Percentiles rank a stretch among this genome's conserved stretches.
phyloP scores from a whole-genome alignment of 2,797 vertebrate species.

The Mycteria americana region DNA sequence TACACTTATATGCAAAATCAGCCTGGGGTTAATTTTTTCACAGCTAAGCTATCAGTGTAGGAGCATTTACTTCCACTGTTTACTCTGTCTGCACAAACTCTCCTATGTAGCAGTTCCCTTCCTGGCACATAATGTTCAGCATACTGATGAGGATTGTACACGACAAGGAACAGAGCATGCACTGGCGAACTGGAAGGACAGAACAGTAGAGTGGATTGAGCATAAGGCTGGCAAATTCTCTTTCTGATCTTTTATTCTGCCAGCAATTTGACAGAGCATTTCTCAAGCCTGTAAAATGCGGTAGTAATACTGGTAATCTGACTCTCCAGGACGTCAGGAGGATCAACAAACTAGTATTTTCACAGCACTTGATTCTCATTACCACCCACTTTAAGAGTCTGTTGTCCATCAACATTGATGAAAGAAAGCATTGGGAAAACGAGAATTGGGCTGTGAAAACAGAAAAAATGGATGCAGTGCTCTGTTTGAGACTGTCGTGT shows the following conservation, averaged over 20 bases:
- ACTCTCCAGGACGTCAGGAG: background rate
- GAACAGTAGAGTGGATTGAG: background rate
- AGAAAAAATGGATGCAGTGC: background rate
- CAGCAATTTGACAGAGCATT: background rate
- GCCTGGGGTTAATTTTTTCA: background rate
- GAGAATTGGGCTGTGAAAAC: background rate
- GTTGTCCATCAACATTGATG: background rate
- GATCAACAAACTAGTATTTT: background rate
- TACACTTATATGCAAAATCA: background rate
- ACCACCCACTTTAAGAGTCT: background rate
- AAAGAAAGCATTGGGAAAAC: background rate
- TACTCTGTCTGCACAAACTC: slow-evolving; percentile 30
- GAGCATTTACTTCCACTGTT: slow-evolving; percentile 32
- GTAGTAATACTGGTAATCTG: background rate
- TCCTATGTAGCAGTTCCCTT: slow-evolving; percentile 18
- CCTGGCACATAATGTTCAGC: slow-evolving; percentile 10
- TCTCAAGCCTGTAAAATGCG: background rate
- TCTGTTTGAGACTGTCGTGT: background rate
- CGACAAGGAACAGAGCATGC: background rate
- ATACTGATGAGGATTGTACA: slow-evolving; percentile 45
- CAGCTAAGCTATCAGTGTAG: background rate
- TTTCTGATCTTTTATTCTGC: background rate
- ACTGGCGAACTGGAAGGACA: background rate
- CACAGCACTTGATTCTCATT: background rate
- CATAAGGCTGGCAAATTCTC: background rate